Evolutionary conservation across 2,113 vertebrate genomes (phyloP).

Genomic region (Ursus arctos): DNA sequence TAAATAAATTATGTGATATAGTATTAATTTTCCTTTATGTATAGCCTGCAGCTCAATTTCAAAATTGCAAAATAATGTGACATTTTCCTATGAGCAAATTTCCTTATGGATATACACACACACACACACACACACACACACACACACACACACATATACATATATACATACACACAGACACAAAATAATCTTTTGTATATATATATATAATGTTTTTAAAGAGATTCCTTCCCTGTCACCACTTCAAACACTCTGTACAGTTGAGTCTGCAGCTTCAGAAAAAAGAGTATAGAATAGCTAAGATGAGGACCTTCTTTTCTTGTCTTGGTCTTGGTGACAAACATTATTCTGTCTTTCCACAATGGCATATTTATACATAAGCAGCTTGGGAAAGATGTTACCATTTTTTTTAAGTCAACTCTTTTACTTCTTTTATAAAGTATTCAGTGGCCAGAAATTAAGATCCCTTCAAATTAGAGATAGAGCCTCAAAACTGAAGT

Average conservation of each 20-base stretch:
- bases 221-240: neutral
- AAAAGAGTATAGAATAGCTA: neutral
- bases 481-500: neutral
- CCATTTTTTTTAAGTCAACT: neutral
- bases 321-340: neutral
- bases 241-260: neutral
- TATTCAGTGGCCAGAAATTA: neutral
- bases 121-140: neutral
- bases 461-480: constrained; percentile 5
- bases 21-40: neutral
- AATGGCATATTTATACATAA: neutral
- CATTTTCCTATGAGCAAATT: constrained; percentile 50
- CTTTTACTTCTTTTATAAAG: constrained; percentile 27
- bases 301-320: constrained; percentile 20
- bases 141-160: no score
- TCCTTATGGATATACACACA: neutral
- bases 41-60: constrained; percentile 19
- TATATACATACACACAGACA: neutral
- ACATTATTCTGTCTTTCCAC: constrained; percentile 28
- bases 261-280: neutral
- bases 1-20: constrained; percentile 10
- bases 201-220: neutral
- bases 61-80: constrained; percentile 32
- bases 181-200: no score
- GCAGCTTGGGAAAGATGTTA: neutral